phyloP scores from a whole-genome alignment of 2,797 vertebrate genomes.

The Phrynocephalus guinanensis region DNA sequence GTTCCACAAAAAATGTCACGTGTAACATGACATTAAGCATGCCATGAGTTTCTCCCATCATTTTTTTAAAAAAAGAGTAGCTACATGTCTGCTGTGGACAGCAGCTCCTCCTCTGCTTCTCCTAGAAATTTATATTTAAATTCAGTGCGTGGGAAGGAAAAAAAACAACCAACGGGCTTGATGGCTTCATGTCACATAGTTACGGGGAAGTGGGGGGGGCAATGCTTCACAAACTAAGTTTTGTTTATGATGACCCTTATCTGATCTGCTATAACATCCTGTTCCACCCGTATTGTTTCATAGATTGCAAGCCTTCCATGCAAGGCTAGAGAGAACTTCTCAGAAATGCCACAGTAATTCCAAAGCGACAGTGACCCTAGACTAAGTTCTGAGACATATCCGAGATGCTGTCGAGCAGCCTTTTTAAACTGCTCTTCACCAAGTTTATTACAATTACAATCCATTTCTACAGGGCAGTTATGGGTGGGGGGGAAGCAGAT shows the following conservation, averaged over 20 bases:
- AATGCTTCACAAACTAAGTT: not conserved
- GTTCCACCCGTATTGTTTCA: not conserved
- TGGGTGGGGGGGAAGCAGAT: constrained; percentile 43
- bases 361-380: constrained; percentile 20
- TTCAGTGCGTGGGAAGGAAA: not conserved
- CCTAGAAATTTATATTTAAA: not conserved
- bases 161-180: not conserved
- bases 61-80: not conserved
- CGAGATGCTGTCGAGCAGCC: not conserved
- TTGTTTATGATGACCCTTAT: not conserved
- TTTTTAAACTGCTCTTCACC: not conserved
- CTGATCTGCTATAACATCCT: not conserved
- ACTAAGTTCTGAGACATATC: constrained; percentile 16
- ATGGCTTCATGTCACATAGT: no score
- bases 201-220: not conserved
- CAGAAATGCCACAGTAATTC: not conserved
- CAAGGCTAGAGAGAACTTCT: not conserved
- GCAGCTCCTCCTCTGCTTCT: not conserved
- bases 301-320: not conserved
- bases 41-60: not conserved
- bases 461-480: constrained; percentile 26
- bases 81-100: not conserved
- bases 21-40: not conserved
- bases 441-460: constrained; percentile 23
- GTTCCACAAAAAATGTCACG: not conserved